Evolutionary conservation across 2,113 vertebrate species (phyloP), one percentile per base, ranked within the genome.

Genomic region (Tachysurus vachellii): DNA sequence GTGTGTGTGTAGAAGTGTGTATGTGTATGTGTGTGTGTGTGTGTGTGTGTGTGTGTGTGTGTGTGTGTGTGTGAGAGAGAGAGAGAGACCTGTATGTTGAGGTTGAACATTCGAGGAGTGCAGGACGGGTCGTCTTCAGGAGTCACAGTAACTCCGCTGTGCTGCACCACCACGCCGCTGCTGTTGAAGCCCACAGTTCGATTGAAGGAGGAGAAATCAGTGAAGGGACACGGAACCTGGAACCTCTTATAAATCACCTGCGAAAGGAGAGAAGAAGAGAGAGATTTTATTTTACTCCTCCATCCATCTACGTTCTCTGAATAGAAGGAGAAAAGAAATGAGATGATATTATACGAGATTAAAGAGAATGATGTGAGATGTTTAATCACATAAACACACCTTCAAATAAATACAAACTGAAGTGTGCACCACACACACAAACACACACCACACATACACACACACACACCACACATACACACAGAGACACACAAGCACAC

Each of bases 231-330:
- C 1, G 97, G 94, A 73, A 96, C 84, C 13, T 97, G 97, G 90
- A 99, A 99, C 95, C 97, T 99, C 94, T 99, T 99, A 91, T 99
- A 99, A 92, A 99, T 99, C 84, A 99, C 98, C 98, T 99, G 92
- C 3, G 17, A 71, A 12, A 66, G 10, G 11, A 76, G 19, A 89
- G 80, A 87, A 61, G 80, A 42, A 54, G 3, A 42, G 9, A n/a
- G 16, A 2, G 70, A 4, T 44, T 4, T n/a, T 23, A 36, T 54
- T 73, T 73, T 44, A 68, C 26, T 44, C 21, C 13, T 44, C 61
- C 44, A 13, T 44, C 61, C 44, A 64, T 16, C 17, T 1, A 36
- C 44, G 19, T 44, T 44, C 36, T 44, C 36, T 12, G 5, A 31
- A 28, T 19, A 17, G 11, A 21, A 11, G 26, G 19, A 47, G 19